phyloP scores from a whole-genome alignment of 2,888 invertebrate genomes.

The Erebia epiphron region DNA sequence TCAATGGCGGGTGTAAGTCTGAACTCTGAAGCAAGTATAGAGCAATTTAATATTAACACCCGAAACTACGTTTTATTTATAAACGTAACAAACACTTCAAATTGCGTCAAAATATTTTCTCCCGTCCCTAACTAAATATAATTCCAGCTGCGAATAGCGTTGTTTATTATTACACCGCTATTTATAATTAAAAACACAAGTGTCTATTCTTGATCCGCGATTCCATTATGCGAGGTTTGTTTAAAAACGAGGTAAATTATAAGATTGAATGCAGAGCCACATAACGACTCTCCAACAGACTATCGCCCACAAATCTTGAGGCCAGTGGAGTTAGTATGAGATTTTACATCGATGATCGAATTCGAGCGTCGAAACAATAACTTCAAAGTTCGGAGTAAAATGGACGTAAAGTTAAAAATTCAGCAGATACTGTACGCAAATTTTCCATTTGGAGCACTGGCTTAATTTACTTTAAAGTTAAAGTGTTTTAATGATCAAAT shows the following conservation, averaged over 20 bases:
- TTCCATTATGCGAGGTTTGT: slow-evolving; percentile 38
- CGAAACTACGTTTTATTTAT: neutral
- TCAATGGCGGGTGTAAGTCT: too few species aligned
- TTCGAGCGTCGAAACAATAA: too few species aligned
- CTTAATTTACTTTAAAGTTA: too few species aligned
- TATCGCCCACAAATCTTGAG: slow-evolving; percentile 72
- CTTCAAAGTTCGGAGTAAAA: too few species aligned
- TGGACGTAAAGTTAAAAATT: too few species aligned
- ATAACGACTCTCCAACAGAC: slow-evolving; percentile 66
- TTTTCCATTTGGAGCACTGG: too few species aligned
- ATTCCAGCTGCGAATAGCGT: slow-evolving; percentile 26
- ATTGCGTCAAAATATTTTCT: slow-evolving; percentile 19
- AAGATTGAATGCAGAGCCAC: slow-evolving; percentile 66
- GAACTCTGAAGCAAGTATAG: too few species aligned
- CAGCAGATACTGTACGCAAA: too few species aligned
- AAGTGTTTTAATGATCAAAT: too few species aligned
- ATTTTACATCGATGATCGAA: too few species aligned
- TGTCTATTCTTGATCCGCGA: slow-evolving; percentile 43
- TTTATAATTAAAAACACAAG: slow-evolving; percentile 44
- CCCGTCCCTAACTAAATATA: slow-evolving; percentile 22
- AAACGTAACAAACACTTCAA: slow-evolving; percentile 6
- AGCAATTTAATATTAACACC: too few species aligned
- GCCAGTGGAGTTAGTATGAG: slow-evolving; percentile 22
- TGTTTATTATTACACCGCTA: slow-evolving; percentile 34
- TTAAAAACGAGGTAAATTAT: slow-evolving; percentile 65